Conservation (phyloP, 2,797 vertebrate species). For the Scomberomorus guttatus region DNA sequence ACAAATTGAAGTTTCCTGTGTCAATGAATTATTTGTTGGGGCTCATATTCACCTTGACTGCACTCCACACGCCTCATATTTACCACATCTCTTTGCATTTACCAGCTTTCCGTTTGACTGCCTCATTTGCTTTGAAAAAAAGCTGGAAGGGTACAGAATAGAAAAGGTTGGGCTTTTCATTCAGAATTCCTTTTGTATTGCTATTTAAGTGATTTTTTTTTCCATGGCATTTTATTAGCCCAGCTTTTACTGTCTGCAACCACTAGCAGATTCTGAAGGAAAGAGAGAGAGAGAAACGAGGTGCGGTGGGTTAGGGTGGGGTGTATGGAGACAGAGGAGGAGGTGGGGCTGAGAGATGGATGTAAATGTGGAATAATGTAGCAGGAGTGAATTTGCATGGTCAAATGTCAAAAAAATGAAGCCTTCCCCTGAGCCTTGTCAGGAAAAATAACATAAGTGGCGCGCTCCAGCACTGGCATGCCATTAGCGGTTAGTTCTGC, state of each 20-base stretch:
- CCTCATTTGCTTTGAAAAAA: slow-evolving; percentile 75
- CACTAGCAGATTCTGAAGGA: slow-evolving; percentile 61
- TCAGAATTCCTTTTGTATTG: slow-evolving; percentile 88
- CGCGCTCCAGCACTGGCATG: slow-evolving; percentile 93
- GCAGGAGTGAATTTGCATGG: slow-evolving; percentile 99
- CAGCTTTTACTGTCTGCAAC: slow-evolving; percentile 89
- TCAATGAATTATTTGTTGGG: slow-evolving; percentile 75
- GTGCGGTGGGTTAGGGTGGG: slow-evolving; percentile 48
- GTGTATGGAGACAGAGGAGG: slow-evolving; percentile 66
- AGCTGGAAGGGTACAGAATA: slow-evolving; percentile 31
- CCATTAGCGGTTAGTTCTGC: slow-evolving; percentile 97
- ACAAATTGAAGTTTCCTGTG: slow-evolving; percentile 72
- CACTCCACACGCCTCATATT: slow-evolving; percentile 49
- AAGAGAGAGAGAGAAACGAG: slow-evolving; percentile 20
- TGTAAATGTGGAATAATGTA: slow-evolving; percentile 99
- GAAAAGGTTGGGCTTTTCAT: slow-evolving; percentile 81
- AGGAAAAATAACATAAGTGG: slow-evolving; percentile 98
- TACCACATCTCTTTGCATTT: slow-evolving; percentile 59
- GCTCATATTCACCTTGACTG: slow-evolving; percentile 49
- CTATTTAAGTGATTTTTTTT: slow-evolving; percentile 86
- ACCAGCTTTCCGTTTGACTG: slow-evolving; percentile 55
- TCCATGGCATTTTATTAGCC: slow-evolving; percentile 90
- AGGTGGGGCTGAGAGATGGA: slow-evolving; percentile 80
- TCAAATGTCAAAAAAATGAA: slow-evolving; percentile 99
- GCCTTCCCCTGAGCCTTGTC: slow-evolving; percentile 98